These are phyloP conservation scores for Aleiodes sp. DNA, from an alignment of 1,140 invertebrate genomes.

Conservation along the genomic window DNA sequence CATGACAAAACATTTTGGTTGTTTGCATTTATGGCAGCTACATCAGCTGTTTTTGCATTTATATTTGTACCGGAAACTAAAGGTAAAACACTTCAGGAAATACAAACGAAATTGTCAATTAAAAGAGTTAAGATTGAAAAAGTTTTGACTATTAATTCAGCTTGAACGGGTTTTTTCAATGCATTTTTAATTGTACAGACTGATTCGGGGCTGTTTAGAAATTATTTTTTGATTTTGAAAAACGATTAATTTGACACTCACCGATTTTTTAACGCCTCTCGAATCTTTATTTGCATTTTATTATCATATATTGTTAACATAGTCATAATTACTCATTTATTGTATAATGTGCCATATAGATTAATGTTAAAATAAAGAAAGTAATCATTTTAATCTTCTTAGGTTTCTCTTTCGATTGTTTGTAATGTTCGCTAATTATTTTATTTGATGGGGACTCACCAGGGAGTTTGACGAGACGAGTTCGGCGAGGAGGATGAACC, in stretches of 20 bases:
- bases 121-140: constrained; percentile 22
- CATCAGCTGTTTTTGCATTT: constrained; percentile 67
- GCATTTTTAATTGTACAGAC: constrained; percentile 24
- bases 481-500: constrained; percentile 37
- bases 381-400: no score
- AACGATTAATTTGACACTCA: no score
- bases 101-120: constrained; percentile 70
- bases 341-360: not conserved
- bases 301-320: no score
- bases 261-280: no score
- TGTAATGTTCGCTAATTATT: no score
- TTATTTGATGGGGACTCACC: constrained; percentile 35
- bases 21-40: constrained; percentile 67
- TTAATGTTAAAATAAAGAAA: not conserved
- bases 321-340: not conserved
- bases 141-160: constrained; percentile 19
- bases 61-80: constrained; percentile 83
- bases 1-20: constrained; percentile 69
- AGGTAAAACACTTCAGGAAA: constrained; percentile 78
- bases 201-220: constrained; percentile 17
- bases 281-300: no score
- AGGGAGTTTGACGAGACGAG: constrained; percentile 40
- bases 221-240: no score
- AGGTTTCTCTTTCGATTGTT: no score
- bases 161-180: constrained; percentile 6